phyloP scores from a whole-genome alignment of 2,797 vertebrate genomes.

The Poeciliopsis infans region DNA sequence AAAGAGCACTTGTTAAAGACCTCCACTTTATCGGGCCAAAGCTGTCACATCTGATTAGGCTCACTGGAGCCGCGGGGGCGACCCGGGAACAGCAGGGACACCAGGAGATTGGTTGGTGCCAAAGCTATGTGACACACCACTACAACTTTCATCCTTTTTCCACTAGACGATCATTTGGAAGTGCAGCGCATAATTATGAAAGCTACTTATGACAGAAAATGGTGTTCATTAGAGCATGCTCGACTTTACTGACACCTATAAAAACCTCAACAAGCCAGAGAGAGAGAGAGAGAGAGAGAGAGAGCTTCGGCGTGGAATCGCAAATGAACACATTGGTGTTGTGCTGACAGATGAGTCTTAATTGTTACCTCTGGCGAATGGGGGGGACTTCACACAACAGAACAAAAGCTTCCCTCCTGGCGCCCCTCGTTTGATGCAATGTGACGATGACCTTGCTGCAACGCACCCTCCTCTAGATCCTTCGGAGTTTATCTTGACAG shows the following conservation, averaged over 20 bases:
- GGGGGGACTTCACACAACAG: constrained; percentile 68
- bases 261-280: constrained; percentile 51
- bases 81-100: constrained; percentile 47
- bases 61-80: constrained; percentile 59
- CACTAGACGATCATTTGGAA: constrained; percentile 38
- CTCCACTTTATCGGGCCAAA: constrained; percentile 69
- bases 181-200: not conserved
- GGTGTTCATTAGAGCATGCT: constrained; percentile 53
- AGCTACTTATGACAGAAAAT: constrained; percentile 6
- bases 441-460: constrained; percentile 81
- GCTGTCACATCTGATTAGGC: constrained; percentile 79
- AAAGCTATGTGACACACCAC: constrained; percentile 59
- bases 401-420: constrained; percentile 73
- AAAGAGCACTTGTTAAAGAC: constrained; percentile 77
- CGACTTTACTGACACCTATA: constrained; percentile 58
- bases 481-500: constrained; percentile 76
- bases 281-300: constrained; percentile 43
- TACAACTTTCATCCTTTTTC: constrained; percentile 53
- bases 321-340: constrained; percentile 71
- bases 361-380: constrained; percentile 80
- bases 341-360: constrained; percentile 79
- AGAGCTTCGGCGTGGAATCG: constrained; percentile 53
- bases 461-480: constrained; percentile 68
- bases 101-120: constrained; percentile 58
- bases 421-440: constrained; percentile 74